Evolutionary conservation across 2,797 vertebrate species (phyloP), one percentile per base, ranked within the genome.

Genomic region (Crotalus adamanteus): DNA sequence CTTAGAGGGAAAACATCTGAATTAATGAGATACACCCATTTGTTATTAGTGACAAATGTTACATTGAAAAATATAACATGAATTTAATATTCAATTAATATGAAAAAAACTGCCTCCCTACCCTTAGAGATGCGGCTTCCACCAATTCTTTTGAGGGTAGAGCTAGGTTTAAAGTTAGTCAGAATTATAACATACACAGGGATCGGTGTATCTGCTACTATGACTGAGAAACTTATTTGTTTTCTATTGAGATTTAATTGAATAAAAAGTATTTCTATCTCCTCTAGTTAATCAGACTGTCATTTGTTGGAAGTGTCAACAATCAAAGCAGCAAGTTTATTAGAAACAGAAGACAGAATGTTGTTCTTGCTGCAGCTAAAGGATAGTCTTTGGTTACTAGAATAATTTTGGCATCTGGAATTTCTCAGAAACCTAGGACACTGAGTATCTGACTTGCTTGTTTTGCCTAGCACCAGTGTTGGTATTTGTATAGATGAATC

Each of bases 301-400:
- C 89, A 95, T 90, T 86, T 90, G 86, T 93, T 94, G 94, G 92
- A 51, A 85, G 60, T 93, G 60, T 94, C 95, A 55, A 26, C 94
- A 94, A 93, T 90, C 14, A 1, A 94, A 96, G 93, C 0, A 59
- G 88, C 89, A 91, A 85, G 86, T 96, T 96, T 95, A 93, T 95
- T 95, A 95, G 95, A 96, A 97, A 97, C 90, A 97, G 94, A 94
- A 92, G 96, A 94, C 91, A 96, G 91, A 95, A 95, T 93, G 94
- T 89, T 96, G 94, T 31, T 73, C 91, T 85, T 92, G 89, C 57
- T 31, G 90, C 65, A 91, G 73, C 83, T 92, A 94, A 93, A 95
- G 87, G 94, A 92, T 94, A 95, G 85, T 94, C 92, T 95, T 87
- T 0, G 3, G 92, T 92, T 56, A 91, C 18, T 86, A 47, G 89